phyloP scores from a whole-genome alignment of 2,113 vertebrate species.

The Melanocharis versteri region DNA sequence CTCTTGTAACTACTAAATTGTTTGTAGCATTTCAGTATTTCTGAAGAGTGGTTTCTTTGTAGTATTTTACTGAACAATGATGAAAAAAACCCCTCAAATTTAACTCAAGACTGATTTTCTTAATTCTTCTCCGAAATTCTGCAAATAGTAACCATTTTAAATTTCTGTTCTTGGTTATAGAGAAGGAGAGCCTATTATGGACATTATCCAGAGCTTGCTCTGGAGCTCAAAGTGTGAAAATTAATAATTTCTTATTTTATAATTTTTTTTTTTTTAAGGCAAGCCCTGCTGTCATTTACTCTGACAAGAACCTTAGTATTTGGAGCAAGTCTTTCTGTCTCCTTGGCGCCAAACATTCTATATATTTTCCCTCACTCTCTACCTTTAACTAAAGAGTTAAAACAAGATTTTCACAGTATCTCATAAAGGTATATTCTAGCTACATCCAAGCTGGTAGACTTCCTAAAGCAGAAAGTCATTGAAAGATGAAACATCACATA shows the following conservation, averaged over 20 bases:
- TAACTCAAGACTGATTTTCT: background rate
- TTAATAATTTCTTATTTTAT: background rate
- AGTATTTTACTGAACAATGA: background rate
- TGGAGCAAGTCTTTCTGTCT: background rate
- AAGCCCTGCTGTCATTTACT: background rate
- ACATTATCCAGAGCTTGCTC: background rate
- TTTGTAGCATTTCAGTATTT: background rate
- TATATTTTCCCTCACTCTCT: background rate
- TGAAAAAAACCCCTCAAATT: background rate
- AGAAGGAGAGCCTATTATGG: background rate
- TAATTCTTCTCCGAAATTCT: background rate
- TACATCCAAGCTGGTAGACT: background rate
- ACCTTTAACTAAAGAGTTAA: background rate
- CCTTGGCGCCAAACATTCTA: background rate
- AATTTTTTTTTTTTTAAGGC: background rate
- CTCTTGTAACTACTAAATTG: background rate
- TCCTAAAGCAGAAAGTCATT: background rate
- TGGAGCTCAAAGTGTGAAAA: background rate
- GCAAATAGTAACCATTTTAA: background rate
- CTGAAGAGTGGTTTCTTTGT: background rate
- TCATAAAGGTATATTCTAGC: background rate
- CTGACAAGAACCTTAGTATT: background rate
- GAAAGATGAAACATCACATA: rapidly evolving
- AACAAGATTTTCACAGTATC: background rate
- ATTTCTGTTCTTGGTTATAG: background rate